Percentiles rank a stretch among this genome's conserved stretches.
Evolutionary conservation across 2,113 vertebrate genomes (phyloP).

Genomic region (Scartelaos histophorus): DNA sequence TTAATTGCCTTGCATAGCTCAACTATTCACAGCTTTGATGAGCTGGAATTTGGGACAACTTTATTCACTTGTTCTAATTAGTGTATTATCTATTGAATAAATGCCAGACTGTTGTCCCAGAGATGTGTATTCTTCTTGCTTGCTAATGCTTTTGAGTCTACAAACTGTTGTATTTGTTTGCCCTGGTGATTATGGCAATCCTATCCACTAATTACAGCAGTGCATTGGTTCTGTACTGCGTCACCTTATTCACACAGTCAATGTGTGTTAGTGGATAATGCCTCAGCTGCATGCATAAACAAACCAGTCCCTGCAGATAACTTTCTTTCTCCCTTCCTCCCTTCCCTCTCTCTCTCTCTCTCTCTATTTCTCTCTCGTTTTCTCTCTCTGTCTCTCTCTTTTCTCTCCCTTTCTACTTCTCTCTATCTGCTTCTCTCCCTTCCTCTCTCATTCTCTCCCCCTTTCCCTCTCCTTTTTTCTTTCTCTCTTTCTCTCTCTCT

Average conservation of each 20-base stretch:
- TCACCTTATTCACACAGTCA: constrained; percentile 6
- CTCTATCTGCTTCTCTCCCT: not conserved
- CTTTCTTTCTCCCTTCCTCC: not conserved
- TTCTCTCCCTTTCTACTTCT: not conserved
- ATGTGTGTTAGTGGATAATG: constrained; percentile 5
- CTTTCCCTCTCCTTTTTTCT: not conserved
- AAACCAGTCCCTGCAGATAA: constrained; percentile 5
- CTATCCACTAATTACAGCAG: constrained; percentile 10
- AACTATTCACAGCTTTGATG: not conserved
- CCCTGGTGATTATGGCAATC: constrained; percentile 9
- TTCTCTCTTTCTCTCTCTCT: too few relatives aligned
- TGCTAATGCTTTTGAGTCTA: not conserved
- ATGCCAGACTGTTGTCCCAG: constrained; percentile 1
- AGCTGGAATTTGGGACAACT: not conserved
- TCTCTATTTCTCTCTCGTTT: not conserved
- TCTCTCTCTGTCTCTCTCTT: not conserved
- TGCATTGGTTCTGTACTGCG: constrained; percentile 6
- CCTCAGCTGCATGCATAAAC: constrained; percentile 14
- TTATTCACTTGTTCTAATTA: not conserved
- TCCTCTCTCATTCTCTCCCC: too few relatives aligned
- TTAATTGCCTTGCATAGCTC: not conserved
- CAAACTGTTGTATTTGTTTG: constrained; percentile 2
- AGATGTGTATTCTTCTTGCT: not conserved
- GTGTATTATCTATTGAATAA: not conserved
- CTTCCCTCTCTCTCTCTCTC: not conserved